Conservation (phyloP, 2,888 invertebrate genomes). For the Liopterus haemorrhoidalis region DNA sequence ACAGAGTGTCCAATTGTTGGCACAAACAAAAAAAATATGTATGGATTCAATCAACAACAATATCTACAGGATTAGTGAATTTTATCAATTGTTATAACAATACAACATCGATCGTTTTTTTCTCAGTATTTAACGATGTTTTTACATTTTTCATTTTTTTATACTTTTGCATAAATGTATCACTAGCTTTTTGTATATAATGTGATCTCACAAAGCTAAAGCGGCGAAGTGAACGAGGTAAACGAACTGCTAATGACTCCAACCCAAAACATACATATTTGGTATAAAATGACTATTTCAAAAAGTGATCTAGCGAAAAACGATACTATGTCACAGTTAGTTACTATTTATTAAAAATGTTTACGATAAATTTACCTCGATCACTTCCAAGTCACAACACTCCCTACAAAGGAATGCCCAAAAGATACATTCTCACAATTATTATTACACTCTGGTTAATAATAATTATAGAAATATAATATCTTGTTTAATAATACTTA, state of each 20-base stretch:
- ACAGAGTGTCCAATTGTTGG: slow-evolving; percentile 22
- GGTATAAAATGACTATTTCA: slow-evolving; percentile 18
- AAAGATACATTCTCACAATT: slow-evolving; percentile 13
- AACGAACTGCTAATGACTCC: no score
- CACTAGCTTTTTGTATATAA: slow-evolving; percentile 39
- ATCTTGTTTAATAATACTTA: slow-evolving; percentile 30
- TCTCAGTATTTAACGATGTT: slow-evolving; percentile 58
- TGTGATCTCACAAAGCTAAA: slow-evolving; percentile 23
- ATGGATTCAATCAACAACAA: slow-evolving; percentile 43
- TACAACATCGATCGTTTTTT: slow-evolving; percentile 60
- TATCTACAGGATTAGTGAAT: slow-evolving; percentile 48
- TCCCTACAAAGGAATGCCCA: slow-evolving; percentile 11
- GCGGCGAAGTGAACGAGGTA: slow-evolving; percentile 21
- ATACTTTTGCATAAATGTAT: slow-evolving; percentile 41
- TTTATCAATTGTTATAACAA: slow-evolving; percentile 52
- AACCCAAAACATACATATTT: slow-evolving; percentile 2
- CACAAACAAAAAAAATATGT: slow-evolving; percentile 36
- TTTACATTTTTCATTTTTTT: slow-evolving; percentile 37
- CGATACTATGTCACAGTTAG: no score
- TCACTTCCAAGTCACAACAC: slow-evolving; percentile 16
- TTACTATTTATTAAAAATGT: not conserved
- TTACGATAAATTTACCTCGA: slow-evolving; percentile 8
- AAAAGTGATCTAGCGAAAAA: no score
- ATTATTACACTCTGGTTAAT: slow-evolving; percentile 21
- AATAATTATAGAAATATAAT: slow-evolving; percentile 20